These are phyloP conservation scores for Entomobrya multifasciata DNA, from an alignment of 2,888 invertebrate species.

Conservation along the genomic window DNA sequence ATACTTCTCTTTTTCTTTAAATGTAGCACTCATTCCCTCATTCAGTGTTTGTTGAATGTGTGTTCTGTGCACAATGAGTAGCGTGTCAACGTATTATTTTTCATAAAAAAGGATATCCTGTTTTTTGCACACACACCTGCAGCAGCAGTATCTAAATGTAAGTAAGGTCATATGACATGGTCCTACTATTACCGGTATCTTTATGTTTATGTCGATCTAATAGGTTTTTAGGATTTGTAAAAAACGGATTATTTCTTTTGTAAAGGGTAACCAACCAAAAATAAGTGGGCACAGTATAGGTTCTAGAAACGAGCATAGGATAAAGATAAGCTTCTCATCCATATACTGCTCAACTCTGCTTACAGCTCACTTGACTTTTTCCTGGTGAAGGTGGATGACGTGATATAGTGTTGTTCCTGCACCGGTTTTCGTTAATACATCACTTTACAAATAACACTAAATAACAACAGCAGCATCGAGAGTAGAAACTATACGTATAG, in stretches of 20 bases:
- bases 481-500: neutral
- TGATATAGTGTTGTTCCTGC: slow-evolving; percentile 11
- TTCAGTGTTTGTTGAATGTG: neutral
- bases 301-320: too few species aligned
- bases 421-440: slow-evolving; percentile 3
- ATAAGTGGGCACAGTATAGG: too few species aligned
- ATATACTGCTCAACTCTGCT: neutral
- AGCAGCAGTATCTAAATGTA: too few species aligned
- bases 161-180: too few species aligned
- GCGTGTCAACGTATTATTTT: neutral
- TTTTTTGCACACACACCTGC: neutral
- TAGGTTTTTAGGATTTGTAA: too few species aligned
- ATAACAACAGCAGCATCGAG: neutral
- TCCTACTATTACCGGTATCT: too few species aligned
- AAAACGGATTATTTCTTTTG: too few species aligned
- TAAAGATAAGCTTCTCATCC: too few species aligned
- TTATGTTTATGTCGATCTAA: too few species aligned
- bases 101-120: neutral
- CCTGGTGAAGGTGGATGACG: neutral
- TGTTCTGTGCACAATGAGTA: neutral
- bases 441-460: neutral
- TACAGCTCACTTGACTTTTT: neutral
- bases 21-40: too few species aligned
- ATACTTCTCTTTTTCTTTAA: too few species aligned
- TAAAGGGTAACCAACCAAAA: too few species aligned